These are phyloP conservation scores for Gavia stellata DNA, from an alignment of 2,113 vertebrate genomes.

Conservation along the genomic window DNA sequence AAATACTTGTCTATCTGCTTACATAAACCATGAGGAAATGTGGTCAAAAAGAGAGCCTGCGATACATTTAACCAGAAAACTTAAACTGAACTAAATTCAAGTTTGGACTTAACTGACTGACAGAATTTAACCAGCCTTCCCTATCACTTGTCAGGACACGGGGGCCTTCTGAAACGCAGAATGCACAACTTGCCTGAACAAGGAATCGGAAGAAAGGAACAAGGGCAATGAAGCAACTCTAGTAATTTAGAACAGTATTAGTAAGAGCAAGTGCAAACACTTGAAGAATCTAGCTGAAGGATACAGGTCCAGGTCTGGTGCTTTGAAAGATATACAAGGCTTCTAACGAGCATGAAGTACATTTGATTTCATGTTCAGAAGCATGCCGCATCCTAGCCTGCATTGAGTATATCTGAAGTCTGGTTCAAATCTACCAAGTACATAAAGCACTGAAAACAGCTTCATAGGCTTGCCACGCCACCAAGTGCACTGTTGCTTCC, in stretches of 20 bases:
- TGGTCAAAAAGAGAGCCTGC: not conserved
- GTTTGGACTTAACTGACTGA: not conserved
- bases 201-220: not conserved
- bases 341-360: not conserved
- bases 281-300: not conserved
- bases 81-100: not conserved
- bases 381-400: fast-evolving
- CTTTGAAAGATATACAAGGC: not conserved
- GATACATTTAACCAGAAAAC: not conserved
- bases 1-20: not conserved
- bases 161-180: not conserved
- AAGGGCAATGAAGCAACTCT: not conserved
- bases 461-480: not conserved
- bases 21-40: not conserved
- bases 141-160: not conserved
- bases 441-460: not conserved
- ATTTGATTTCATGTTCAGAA: not conserved
- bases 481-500: not conserved
- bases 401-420: fast-evolving
- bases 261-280: not conserved
- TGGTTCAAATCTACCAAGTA: not conserved
- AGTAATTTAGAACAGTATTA: not conserved
- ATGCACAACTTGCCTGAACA: not conserved
- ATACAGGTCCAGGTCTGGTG: not conserved
- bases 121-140: not conserved